Evolutionary conservation across 2,888 invertebrate species (phyloP), one percentile per base, ranked within the genome.

Genomic region (Epinotia nisella): DNA sequence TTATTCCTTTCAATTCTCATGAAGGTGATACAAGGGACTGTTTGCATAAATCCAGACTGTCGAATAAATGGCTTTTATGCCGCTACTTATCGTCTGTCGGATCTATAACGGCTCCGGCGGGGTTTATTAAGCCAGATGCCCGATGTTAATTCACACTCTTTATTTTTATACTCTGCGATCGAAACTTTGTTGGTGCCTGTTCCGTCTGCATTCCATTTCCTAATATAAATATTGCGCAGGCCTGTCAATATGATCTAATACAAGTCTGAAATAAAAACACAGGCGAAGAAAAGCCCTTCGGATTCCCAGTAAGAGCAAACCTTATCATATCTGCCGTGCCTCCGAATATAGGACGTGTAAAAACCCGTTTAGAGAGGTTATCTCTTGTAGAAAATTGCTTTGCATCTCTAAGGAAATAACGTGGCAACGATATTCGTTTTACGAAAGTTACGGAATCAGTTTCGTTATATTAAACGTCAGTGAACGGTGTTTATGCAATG

Each of bases 371-470:
- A 88, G 84, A 87, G 83, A 87, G 86, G 88, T 88, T 89, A 89
- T 89, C 87, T 89, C 89, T 89, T 83, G 87, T 87, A 91, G 90
- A 90, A 92, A 91, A 92, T 92, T 92, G 90, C 89, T 90, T 90
- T 87, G 88, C 88, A 90, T 91, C 91, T 91, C 91, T 81, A 88
- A 91, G 90, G 91, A 89, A 92, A 91, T 90, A 89, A 89, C 86
- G 85, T 82, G 84, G 83, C 81, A 79, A 84, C 83, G 86, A 83
- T 86, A 88, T 88, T 82, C 83, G 85, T 83, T 86, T 86, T 87
- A 85, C 83, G 85, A 85, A 87, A 87, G 83, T 85, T 83, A 83
- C 84, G 80, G 83, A 81, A 83, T 83, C 81, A 83, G 84, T 85
- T 84, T 75, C 49, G 72, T 49, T 55, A 49, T 49, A 62, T 49